phyloP scores from a whole-genome alignment of 2,888 invertebrate genomes.

The Nemotelus pantherinus region DNA sequence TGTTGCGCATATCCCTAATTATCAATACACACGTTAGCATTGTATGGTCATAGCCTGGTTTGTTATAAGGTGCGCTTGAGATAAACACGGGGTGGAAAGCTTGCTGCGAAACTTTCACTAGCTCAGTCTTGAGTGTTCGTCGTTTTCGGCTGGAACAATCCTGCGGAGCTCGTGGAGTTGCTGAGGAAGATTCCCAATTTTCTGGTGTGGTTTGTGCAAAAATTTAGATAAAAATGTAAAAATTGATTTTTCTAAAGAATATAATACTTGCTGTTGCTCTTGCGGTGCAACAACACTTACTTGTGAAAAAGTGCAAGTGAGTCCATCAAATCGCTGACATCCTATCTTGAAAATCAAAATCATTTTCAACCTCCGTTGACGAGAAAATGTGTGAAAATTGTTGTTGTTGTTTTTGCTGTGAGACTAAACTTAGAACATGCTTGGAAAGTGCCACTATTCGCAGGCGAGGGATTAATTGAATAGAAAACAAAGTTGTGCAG shows the following conservation, averaged over 20 bases:
- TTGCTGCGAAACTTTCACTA: conserved; percentile 2
- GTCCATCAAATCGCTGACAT: no score
- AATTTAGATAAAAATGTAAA: neutral
- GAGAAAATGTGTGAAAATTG: neutral
- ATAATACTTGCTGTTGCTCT: neutral
- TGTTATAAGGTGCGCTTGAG: neutral
- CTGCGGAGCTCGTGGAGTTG: conserved; percentile 18
- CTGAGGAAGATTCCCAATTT: neutral
- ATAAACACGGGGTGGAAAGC: conserved; percentile 17
- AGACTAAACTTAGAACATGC: neutral
- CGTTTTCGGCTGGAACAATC: conserved; percentile 42
- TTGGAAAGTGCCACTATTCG: neutral
- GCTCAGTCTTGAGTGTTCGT: conserved; percentile 46
- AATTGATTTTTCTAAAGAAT: no score
- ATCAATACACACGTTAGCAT: neutral
- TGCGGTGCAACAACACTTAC: neutral
- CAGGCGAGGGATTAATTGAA: conserved; percentile 11
- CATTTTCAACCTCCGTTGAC: no score
- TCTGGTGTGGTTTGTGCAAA: conserved; percentile 12
- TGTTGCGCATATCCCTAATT: conserved; percentile 40
- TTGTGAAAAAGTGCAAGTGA: no score
- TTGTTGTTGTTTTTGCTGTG: neutral
- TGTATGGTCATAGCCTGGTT: neutral
- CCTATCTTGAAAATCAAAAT: no score
- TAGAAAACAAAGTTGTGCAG: conserved; percentile 17